Evolutionary conservation across 1,140 invertebrate species (phyloP).

Genomic region (Adelges cooleyi): DNA sequence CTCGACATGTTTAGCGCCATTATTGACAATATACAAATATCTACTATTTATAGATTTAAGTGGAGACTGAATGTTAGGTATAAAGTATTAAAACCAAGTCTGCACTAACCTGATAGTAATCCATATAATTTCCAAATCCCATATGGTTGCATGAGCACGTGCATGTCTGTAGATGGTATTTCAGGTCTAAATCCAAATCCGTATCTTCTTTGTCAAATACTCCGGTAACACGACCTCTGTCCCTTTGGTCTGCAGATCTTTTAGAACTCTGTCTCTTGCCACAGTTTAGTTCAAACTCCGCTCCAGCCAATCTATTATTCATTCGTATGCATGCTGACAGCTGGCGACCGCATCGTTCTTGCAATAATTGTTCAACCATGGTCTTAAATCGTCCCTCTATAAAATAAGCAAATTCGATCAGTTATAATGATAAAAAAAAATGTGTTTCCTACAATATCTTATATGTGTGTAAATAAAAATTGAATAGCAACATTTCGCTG

Average conservation of each 20-base stretch:
- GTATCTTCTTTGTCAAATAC: conserved; percentile 36
- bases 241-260: not conserved
- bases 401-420: too few species aligned
- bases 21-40: too few species aligned
- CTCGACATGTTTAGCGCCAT: too few species aligned
- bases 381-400: not conserved
- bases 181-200: conserved; percentile 58
- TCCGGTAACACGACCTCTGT: not conserved
- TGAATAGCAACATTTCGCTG: too few species aligned
- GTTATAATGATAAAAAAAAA: too few species aligned
- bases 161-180: conserved; percentile 73
- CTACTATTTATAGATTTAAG: too few species aligned
- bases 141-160: conserved; percentile 81
- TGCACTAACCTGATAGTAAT: conserved; percentile 62
- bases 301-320: conserved; percentile 12
- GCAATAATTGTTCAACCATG: conserved; percentile 23
- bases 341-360: conserved; percentile 22
- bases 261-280: not conserved
- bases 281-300: conserved; percentile 4
- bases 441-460: too few species aligned
- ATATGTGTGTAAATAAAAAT: too few species aligned
- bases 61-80: too few species aligned
- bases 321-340: conserved; percentile 5
- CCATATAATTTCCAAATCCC: conserved; percentile 81
- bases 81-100: too few species aligned